Percentiles rank a stretch among this genome's conserved stretches.
Evolutionary conservation across 2,888 invertebrate species (phyloP).

Genomic region (Barypeithes pellucidus): DNA sequence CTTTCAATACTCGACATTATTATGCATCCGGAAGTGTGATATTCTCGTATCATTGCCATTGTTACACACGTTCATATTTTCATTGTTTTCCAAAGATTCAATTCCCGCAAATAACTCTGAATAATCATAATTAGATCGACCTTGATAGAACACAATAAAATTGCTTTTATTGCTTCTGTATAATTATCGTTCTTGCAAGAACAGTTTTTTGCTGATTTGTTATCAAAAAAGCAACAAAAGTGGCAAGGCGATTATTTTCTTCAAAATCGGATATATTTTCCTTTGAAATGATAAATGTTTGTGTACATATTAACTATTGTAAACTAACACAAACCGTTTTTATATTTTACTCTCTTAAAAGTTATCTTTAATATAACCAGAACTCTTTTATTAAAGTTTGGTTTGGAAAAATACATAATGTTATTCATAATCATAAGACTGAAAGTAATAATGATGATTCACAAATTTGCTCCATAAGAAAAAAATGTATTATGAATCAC

Average conservation of each 20-base stretch:
- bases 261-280: no score
- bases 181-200: neutral
- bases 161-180: neutral
- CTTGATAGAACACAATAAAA: constrained; percentile 8
- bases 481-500: neutral
- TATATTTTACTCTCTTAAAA: no score
- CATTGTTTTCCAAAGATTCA: constrained; percentile 2
- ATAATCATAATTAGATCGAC: neutral
- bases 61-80: neutral
- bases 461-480: neutral
- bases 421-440: neutral
- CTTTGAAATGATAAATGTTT: no score
- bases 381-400: no score
- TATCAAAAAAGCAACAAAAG: constrained; percentile 1
- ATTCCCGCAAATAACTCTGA: neutral
- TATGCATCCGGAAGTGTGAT: neutral
- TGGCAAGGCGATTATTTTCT: neutral
- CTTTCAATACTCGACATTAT: no score
- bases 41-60: neutral
- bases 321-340: no score
- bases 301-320: no score
- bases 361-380: no score
- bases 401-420: no score
- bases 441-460: neutral
- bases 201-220: constrained; percentile 8